A percentile compares a stretch with the other conserved stretches of the same genome.
These are phyloP conservation scores for Sesia apiformis DNA, from an alignment of 2,888 invertebrate genomes.

Conservation along the genomic window DNA sequence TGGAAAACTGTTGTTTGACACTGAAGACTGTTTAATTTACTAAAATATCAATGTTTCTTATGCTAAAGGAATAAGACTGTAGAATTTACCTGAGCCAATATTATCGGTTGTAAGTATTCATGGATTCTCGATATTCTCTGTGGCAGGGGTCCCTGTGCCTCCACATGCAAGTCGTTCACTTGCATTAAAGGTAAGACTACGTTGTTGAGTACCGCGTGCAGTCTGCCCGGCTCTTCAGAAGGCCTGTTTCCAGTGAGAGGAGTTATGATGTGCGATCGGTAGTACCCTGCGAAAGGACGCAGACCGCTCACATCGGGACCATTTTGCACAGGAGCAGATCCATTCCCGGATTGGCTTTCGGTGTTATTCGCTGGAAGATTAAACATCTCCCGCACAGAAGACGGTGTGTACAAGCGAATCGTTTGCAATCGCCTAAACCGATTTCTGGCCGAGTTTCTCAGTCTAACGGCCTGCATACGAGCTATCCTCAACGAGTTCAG, in stretches of 20 bases:
- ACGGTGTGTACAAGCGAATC: conserved; percentile 56
- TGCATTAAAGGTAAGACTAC: conserved; percentile 73
- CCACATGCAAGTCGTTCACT: conserved; percentile 71
- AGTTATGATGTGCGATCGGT: conserved; percentile 33
- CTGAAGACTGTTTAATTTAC: too few species aligned
- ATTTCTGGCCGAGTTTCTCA: conserved; percentile 53
- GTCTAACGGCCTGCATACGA: conserved; percentile 52
- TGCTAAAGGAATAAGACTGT: too few species aligned
- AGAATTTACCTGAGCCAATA: conserved; percentile 56
- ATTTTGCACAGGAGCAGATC: conserved; percentile 18
- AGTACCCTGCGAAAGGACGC: conserved; percentile 24
- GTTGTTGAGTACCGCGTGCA: conserved; percentile 44
- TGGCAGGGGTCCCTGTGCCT: conserved; percentile 24
- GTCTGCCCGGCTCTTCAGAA: conserved; percentile 27
- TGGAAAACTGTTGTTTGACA: too few species aligned
- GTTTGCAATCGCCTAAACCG: conserved; percentile 55
- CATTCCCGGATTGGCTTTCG: conserved; percentile 29
- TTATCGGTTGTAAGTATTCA: conserved; percentile 63
- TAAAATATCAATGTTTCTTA: too few species aligned
- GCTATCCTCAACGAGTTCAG: conserved; percentile 57
- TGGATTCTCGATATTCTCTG: conserved; percentile 52
- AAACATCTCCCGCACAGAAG: conserved; percentile 60
- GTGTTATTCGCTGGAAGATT: conserved; percentile 30
- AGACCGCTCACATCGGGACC: conserved; percentile 21
- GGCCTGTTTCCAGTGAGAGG: conserved; percentile 25